A percentile compares a stretch with the other conserved stretches of the same genome.
Evolutionary conservation across 2,888 invertebrate species (phyloP).

Genomic region (Seira ritae): DNA sequence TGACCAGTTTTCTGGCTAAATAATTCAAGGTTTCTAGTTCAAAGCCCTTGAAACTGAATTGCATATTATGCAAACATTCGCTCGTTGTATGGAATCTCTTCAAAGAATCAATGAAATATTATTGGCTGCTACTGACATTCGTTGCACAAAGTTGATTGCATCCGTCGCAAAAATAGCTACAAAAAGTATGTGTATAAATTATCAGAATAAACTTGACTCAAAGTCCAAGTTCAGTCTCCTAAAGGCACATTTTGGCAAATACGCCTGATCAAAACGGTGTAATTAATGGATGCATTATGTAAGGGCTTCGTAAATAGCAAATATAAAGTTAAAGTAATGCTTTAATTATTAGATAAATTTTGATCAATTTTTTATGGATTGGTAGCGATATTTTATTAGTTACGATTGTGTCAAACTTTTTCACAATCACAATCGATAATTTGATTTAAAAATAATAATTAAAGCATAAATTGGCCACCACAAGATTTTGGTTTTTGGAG

Average conservation of each 20-base stretch:
- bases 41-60: too few species aligned
- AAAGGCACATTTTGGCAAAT: too few species aligned
- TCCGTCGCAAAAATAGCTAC: background rate
- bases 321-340: conserved; percentile 8
- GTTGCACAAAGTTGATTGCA: too few species aligned
- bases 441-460: too few species aligned
- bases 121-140: too few species aligned
- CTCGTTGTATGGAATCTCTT: too few species aligned
- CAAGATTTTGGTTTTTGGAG: conserved; percentile 12
- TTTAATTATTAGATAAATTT: background rate
- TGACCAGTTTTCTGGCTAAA: conserved; percentile 19
- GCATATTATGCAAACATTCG: too few species aligned
- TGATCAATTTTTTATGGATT: background rate
- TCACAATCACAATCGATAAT: conserved; percentile 43
- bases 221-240: too few species aligned
- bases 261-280: background rate
- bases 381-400: background rate
- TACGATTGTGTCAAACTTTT: background rate
- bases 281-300: conserved; percentile 1
- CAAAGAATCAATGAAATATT: too few species aligned
- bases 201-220: background rate
- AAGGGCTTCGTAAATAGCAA: too few species aligned
- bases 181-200: background rate
- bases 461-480: too few species aligned
- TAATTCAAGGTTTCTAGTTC: conserved; percentile 52